Conservation (phyloP, 2,888 invertebrate species). For the Drosophila siamana region DNA sequence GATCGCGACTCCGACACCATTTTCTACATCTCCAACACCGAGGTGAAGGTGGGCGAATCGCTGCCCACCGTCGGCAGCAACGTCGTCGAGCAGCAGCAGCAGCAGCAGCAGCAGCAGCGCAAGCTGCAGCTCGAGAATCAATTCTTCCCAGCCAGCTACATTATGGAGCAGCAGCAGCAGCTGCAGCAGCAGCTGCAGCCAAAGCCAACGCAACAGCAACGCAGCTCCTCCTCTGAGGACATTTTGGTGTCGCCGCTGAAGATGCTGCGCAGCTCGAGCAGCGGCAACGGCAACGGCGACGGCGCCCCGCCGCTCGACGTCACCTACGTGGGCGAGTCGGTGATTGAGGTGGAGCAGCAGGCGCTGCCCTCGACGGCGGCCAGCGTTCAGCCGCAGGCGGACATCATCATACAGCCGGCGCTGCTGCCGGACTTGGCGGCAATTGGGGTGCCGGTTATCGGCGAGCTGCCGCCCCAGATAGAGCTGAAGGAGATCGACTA, state of each 20-base stretch:
- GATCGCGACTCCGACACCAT: constrained; percentile 85
- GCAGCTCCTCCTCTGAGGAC: constrained; percentile 71
- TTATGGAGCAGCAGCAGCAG: constrained; percentile 55
- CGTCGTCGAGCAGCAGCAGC: constrained; percentile 68
- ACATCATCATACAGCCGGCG: constrained; percentile 85
- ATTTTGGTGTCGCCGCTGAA: constrained; percentile 84
- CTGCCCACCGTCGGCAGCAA: constrained; percentile 74
- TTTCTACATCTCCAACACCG: constrained; percentile 86
- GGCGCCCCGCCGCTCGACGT: constrained; percentile 83
- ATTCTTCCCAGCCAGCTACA: constrained; percentile 84
- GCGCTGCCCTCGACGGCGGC: constrained; percentile 31
- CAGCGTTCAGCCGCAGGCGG: constrained; percentile 56
- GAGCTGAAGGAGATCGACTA: constrained; percentile 85
- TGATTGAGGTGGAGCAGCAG: constrained; percentile 85
- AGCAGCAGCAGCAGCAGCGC: constrained; percentile 72
- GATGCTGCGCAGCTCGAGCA: constrained; percentile 71
- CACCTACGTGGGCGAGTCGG: constrained; percentile 85
- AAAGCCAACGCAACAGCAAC: constrained; percentile 73
- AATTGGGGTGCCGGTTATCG: constrained; percentile 85
- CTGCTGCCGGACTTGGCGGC: constrained; percentile 84
- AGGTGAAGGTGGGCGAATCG: constrained; percentile 85
- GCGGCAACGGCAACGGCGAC: constrained; percentile 23
- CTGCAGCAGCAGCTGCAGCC: constrained; percentile 67
- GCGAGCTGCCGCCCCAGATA: constrained; percentile 85
- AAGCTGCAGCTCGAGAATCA: constrained; percentile 81